These are phyloP conservation scores for Hetaerina titia DNA, from an alignment of 2,888 invertebrate genomes.

Conservation along the genomic window DNA sequence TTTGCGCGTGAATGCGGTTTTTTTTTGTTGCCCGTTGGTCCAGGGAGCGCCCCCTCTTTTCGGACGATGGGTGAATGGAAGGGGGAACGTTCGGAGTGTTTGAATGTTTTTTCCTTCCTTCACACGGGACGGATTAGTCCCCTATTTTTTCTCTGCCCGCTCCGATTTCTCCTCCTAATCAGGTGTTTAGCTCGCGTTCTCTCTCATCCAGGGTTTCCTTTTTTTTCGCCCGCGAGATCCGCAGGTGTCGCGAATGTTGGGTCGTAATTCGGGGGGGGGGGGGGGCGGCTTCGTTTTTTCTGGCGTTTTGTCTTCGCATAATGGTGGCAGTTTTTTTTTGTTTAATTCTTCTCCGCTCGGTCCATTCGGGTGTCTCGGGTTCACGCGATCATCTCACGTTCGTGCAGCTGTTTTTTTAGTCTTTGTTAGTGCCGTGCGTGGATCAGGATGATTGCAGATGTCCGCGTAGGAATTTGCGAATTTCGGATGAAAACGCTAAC, in stretches of 20 bases:
- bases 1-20: background rate
- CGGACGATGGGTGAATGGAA: background rate
- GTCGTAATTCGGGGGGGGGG: background rate
- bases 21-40: background rate
- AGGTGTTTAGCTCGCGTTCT: background rate
- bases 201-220: background rate
- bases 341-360: background rate
- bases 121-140: background rate
- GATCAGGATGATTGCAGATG: too few species aligned
- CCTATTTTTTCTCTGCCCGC: background rate
- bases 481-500: too few species aligned
- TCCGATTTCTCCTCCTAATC: slow-evolving; percentile 10
- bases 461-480: too few species aligned
- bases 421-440: too few species aligned
- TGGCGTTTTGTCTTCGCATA: background rate
- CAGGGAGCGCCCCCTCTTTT: background rate
- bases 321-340: background rate
- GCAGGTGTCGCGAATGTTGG: background rate
- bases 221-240: background rate
- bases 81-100: background rate
- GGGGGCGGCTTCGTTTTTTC: background rate
- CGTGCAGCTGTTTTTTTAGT: too few species aligned
- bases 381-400: too few species aligned
- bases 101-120: background rate
- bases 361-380: too few species aligned